Base-by-base conservation (phyloP, 2,113 vertebrate genomes). In the Columba livia region DNA sequence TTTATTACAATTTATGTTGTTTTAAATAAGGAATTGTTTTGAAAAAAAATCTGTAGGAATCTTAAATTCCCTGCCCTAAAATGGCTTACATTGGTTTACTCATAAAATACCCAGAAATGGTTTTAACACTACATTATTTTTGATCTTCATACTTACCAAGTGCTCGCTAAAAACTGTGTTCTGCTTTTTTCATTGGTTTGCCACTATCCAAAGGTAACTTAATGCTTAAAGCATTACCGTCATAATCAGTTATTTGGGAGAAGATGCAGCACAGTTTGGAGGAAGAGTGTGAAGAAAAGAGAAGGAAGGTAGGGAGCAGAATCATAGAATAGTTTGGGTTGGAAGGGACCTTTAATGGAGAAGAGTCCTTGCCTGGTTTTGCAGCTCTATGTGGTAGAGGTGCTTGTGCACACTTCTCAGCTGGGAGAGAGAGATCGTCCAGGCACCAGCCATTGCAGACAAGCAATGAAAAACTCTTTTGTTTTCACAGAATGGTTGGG, bases 251-350 rank as follows among this genome's bases (percentile, higher is more conserved):
- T 82, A 21, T 79, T 38, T 62, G 40, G 62, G 25, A 61, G 2
- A 77, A 85, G 24, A 54, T 1, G 1, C 1, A 3, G 16, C 10
- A 51, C 0, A 0, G 16, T 61, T 61, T 73, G 31, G 24, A 78
- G 31, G n/a, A 88, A 65, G 18, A 57, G 8, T 31, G 32, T 2
- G 4, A 84, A 74, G 8, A 26, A 53, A 70, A 84, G 17, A 6
- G 15, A 89, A 42, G 47, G 62, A 88, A 73, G 2, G 11, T 32
- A 53, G 25, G 29, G 87, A 48, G 50, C 11, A 6, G 32, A 36
- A 54, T 47, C 21, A 15, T 60, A 75, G 44, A 47, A 47, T 47
- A 47, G 17, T 47, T 47, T 47, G 44, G 18, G 44, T 47, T 47
- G 44, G 44, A 70, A 69, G 19, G 8, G n/a, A n/a, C 15, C 64